phyloP scores from a whole-genome alignment of 2,888 invertebrate species.

The Drosophila imparisetae region DNA sequence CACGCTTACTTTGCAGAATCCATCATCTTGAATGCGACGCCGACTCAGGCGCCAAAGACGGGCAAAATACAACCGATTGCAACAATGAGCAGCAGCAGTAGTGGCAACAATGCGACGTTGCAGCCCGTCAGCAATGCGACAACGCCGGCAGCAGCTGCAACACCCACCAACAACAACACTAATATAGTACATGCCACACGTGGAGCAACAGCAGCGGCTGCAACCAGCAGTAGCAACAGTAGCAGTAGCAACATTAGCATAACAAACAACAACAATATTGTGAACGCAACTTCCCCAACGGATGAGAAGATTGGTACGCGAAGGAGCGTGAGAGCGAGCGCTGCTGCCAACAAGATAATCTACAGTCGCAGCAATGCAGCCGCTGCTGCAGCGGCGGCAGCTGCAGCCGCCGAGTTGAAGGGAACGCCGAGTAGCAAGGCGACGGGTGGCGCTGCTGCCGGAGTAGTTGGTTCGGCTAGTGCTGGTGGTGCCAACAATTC shows the following conservation, averaged over 20 bases:
- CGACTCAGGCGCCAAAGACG: slow-evolving; percentile 30
- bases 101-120: slow-evolving; percentile 17
- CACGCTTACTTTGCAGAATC: slow-evolving; percentile 37
- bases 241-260: slow-evolving; percentile 29
- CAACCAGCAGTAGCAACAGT: slow-evolving; percentile 32
- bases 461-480: slow-evolving; percentile 4
- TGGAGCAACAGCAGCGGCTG: slow-evolving; percentile 67
- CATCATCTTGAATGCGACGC: slow-evolving; percentile 31
- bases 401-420: slow-evolving; percentile 64
- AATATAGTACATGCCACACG: slow-evolving; percentile 76
- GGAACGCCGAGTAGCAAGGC: slow-evolving; percentile 42
- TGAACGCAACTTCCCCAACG: slow-evolving; percentile 62
- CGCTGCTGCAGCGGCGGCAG: slow-evolving; percentile 73
- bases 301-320: slow-evolving; percentile 86
- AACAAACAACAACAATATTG: slow-evolving; percentile 51
- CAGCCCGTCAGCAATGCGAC: slow-evolving; percentile 27
- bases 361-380: slow-evolving; percentile 80
- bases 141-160: slow-evolving; percentile 13
- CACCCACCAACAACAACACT: slow-evolving; percentile 28
- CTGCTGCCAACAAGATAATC: slow-evolving; percentile 84
- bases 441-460: slow-evolving; percentile 6
- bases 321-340: slow-evolving; percentile 86
- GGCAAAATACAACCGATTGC: slow-evolving; percentile 48
- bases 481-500: slow-evolving; percentile 41
- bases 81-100: slow-evolving; percentile 29